These are phyloP conservation scores for Caenorhabditis briggsae DNA, from an alignment of 1,140 invertebrate species.

Conservation along the genomic window DNA sequence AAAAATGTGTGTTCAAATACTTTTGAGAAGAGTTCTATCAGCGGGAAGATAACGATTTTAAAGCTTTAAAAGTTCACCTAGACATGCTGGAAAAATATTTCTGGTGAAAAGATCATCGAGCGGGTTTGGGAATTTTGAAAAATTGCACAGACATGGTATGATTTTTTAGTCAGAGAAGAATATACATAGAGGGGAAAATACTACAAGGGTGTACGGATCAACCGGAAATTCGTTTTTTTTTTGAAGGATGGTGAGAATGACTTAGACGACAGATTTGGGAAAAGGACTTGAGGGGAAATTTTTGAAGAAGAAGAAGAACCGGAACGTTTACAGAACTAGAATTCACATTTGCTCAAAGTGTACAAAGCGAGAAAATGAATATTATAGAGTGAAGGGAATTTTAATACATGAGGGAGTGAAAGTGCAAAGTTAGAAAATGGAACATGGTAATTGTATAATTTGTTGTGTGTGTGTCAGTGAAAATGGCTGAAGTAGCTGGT, in stretches of 20 bases:
- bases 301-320: background rate
- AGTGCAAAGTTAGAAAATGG: background rate
- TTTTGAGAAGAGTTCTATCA: background rate
- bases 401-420: background rate
- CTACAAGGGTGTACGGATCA: background rate
- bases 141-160: constrained; percentile 5
- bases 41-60: background rate
- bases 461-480: background rate
- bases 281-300: no score
- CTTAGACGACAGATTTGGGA: background rate
- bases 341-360: constrained; percentile 32
- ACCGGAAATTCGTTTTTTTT: constrained; percentile 17
- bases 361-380: constrained; percentile 40
- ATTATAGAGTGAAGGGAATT: background rate
- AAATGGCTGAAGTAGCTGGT: background rate
- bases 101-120: constrained; percentile 20
- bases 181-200: background rate
- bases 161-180: background rate
- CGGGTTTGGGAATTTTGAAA: background rate
- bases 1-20: background rate
- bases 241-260: background rate
- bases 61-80: constrained; percentile 19
- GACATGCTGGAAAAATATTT: background rate
- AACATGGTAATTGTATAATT: background rate
- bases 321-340: constrained; percentile 29